A percentile compares a stretch with the other conserved stretches of the same genome.
These are phyloP conservation scores for Phoxinus phoxinus DNA, from an alignment of 2,113 vertebrate genomes.

Conservation along the genomic window DNA sequence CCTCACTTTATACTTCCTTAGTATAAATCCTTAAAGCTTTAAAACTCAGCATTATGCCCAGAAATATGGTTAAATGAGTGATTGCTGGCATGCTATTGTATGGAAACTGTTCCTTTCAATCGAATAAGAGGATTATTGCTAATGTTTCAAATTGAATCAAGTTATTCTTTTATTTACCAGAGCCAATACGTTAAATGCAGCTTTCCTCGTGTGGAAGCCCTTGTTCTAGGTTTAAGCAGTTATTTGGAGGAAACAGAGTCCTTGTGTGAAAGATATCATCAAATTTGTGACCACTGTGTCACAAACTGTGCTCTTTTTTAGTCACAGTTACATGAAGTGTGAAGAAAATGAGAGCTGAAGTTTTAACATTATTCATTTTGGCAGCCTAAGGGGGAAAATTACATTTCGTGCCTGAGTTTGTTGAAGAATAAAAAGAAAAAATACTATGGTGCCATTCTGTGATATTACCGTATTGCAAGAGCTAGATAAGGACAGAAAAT, in stretches of 20 bases:
- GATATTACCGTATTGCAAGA: background rate
- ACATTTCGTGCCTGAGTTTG: background rate
- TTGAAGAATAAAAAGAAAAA: background rate
- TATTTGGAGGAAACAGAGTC: background rate
- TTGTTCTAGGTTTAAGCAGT: background rate
- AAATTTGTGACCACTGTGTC: constrained; percentile 5
- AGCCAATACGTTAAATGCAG: background rate
- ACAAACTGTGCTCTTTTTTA: background rate
- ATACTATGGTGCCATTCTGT: background rate
- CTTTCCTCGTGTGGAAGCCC: background rate
- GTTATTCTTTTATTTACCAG: background rate
- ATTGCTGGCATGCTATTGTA: background rate
- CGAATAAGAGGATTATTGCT: background rate
- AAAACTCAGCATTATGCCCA: background rate
- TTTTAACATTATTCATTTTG: background rate
- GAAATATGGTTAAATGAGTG: background rate
- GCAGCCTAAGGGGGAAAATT: background rate
- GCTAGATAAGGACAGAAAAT: background rate
- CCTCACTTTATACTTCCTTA: background rate
- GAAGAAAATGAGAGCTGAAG: background rate
- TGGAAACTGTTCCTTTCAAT: background rate
- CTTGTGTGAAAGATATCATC: background rate
- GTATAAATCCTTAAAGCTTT: background rate
- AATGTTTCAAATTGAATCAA: background rate
- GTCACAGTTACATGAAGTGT: background rate